Evolutionary conservation across 2,113 vertebrate species (phyloP).

Genomic region (Poicephalus gulielmi): DNA sequence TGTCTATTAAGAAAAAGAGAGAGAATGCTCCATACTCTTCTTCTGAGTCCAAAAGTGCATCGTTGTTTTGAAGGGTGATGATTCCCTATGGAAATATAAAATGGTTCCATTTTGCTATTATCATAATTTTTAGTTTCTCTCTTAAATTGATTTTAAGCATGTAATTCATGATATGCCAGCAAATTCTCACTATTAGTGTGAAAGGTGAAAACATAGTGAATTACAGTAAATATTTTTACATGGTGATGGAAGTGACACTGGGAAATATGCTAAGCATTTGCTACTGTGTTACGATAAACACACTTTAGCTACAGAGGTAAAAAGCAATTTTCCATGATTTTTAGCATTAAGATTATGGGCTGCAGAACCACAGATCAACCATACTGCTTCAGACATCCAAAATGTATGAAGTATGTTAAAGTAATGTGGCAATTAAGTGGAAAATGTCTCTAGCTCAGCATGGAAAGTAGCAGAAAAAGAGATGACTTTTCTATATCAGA

Average conservation of each 20-base stretch:
- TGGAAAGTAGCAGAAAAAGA: neutral
- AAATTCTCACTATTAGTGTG: neutral
- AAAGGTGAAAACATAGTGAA: neutral
- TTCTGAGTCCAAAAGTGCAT: neutral
- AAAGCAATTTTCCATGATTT: neutral
- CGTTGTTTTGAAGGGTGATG: neutral
- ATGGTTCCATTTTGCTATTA: neutral
- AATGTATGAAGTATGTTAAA: neutral
- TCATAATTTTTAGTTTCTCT: neutral
- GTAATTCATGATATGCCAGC: neutral
- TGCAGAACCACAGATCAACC: neutral
- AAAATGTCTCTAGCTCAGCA: neutral
- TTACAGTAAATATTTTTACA: neutral
- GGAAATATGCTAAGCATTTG: neutral
- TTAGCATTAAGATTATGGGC: neutral
- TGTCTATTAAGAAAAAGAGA: neutral
- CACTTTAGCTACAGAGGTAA: neutral
- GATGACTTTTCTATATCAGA: neutral
- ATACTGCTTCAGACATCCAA: neutral
- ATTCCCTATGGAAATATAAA: neutral
- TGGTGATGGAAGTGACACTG: neutral
- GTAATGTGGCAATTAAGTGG: neutral
- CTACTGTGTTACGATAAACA: neutral
- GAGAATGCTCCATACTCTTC: neutral
- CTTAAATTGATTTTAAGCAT: neutral